Evolutionary conservation across 2,888 invertebrate species (phyloP).

Genomic region (Antheraea yamamai): DNA sequence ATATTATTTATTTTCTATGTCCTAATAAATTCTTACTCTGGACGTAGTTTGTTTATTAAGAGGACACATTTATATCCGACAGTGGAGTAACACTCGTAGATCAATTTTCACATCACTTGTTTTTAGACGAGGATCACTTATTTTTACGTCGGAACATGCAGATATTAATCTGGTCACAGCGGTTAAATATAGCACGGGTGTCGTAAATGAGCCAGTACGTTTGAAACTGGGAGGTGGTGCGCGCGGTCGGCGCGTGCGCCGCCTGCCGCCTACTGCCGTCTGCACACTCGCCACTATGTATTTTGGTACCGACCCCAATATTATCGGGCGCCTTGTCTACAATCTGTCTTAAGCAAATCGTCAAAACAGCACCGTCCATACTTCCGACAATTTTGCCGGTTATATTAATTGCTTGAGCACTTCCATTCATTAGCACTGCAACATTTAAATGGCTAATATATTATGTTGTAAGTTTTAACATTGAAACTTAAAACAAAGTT

Average conservation of each 20-base stretch:
- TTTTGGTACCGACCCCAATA: conserved; percentile 81
- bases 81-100: conserved; percentile 52
- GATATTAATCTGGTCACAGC: conserved; percentile 75
- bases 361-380: conserved; percentile 66
- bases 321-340: conserved; percentile 73
- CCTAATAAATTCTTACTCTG: conserved; percentile 36
- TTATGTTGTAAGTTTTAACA: background rate
- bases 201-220: conserved; percentile 71
- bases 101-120: conserved; percentile 67
- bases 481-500: background rate
- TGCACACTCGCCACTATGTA: conserved; percentile 69
- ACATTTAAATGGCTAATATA: background rate
- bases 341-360: conserved; percentile 76
- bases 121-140: conserved; percentile 57
- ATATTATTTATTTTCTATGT: conserved; percentile 65
- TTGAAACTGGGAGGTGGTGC: conserved; percentile 60
- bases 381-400: conserved; percentile 67
- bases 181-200: conserved; percentile 74
- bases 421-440: conserved; percentile 38
- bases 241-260: conserved; percentile 77
- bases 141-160: conserved; percentile 71
- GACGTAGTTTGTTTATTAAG: conserved; percentile 52
- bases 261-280: conserved; percentile 77
- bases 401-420: conserved; percentile 47
- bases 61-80: conserved; percentile 51